Evolutionary conservation across 2,888 invertebrate genomes (phyloP), one percentile per base, ranked within the genome.

Genomic region (Drosophila bunnanda): DNA sequence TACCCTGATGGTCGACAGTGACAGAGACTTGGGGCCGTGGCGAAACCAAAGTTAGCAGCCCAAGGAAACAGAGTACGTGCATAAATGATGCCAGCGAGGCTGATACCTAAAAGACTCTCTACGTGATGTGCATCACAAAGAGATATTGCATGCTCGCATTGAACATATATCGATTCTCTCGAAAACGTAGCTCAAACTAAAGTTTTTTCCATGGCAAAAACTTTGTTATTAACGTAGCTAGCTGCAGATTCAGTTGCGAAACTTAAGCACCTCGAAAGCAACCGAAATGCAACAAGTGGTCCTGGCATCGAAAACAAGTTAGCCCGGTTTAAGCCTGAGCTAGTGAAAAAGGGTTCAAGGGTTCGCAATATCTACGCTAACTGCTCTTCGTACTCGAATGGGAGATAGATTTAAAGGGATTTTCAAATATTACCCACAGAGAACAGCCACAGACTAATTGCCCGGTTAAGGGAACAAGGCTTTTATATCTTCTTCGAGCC

Each of bases 31-130:
- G 32, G 38, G 39, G 25, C 46, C 62, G 30, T 30, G 32, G 46
- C 46, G 67, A 58, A 56, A 64, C 44, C 46, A 34, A 61, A 59
- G n/a, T 68, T 68, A 17, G 39, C 57, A 36, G 69, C 36, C 56
- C 39, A 22, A 22, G 56, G 41, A 41, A 70, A 57, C 58, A 12
- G 38, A 69, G 41, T 70, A 69, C 68, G 69, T 65, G 64, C 64
- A 65, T 66, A 66, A 65, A 66, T 65, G 64, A 65, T 50, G 66
- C 41, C 41, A 36, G 44, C 36, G 65, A 32, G 12, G 48, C 66
- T 65, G 64, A 65, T 65, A 65, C 64, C 41, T 65, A 43, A 65
- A 65, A 65, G 50, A 34, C 64, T 28, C 13, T 25, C 50, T 65
- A 65, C 64, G 64, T 65, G 64, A 50, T 43, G 66, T 65, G 64